phyloP scores from a whole-genome alignment of 2,113 vertebrate genomes.

The Elephantulus edwardii region DNA sequence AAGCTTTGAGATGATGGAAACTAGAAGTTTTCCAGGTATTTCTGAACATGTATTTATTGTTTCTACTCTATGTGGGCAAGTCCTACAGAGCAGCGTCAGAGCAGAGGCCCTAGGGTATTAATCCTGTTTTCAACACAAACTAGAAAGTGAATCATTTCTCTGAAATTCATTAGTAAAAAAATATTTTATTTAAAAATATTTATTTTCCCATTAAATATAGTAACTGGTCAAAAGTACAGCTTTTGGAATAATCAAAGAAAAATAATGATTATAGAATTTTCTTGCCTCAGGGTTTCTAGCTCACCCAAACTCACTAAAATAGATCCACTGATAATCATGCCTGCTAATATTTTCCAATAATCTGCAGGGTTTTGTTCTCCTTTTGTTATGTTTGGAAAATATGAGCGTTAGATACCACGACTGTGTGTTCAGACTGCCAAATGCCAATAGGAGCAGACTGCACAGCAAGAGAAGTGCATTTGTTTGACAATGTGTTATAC shows the following conservation, averaged over 20 bases:
- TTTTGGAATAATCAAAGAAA: not conserved
- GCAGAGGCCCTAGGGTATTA: not conserved
- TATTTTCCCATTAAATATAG: not conserved
- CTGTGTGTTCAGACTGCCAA: slow-evolving; percentile 79
- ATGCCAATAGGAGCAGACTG: slow-evolving; percentile 79
- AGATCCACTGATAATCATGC: not conserved
- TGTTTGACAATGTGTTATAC: slow-evolving; percentile 82
- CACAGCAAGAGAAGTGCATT: slow-evolving; percentile 73
- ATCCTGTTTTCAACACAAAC: slow-evolving; percentile 7
- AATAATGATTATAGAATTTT: not conserved
- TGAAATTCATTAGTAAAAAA: not conserved
- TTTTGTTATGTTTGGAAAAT: slow-evolving; percentile 77
- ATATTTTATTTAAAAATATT: not conserved
- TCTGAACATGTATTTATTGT: not conserved
- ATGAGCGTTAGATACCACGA: slow-evolving; percentile 68
- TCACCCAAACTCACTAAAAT: slow-evolving; percentile 41
- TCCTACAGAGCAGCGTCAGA: not conserved
- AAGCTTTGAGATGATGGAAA: not conserved
- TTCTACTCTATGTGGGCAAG: not conserved
- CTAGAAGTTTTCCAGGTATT: not conserved
- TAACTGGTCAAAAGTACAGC: not conserved
- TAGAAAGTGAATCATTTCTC: not conserved
- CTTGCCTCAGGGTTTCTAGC: not conserved
- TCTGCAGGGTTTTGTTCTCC: slow-evolving; percentile 63
- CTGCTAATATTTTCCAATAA: slow-evolving; percentile 68